Conservation (phyloP, 2,888 invertebrate species). For the Heliconius cydno region DNA sequence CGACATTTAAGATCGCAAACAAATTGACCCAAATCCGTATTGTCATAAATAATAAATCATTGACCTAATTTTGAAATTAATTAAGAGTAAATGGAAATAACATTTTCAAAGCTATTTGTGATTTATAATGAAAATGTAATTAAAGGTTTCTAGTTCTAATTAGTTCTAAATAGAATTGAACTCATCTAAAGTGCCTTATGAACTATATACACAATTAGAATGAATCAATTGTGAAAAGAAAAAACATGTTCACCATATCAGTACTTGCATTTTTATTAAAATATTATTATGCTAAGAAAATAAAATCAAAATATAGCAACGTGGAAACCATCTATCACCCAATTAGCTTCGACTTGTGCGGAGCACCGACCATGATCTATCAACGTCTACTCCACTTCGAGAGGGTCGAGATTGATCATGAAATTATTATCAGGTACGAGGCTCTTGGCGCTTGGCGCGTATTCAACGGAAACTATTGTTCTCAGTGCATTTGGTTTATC, state of each 20-base stretch:
- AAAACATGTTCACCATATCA: too few relatives aligned
- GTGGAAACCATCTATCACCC: constrained; percentile 54
- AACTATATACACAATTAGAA: not conserved
- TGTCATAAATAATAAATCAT: constrained; percentile 57
- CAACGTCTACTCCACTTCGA: constrained; percentile 55
- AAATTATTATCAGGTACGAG: constrained; percentile 53
- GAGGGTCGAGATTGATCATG: constrained; percentile 58
- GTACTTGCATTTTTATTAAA: not conserved
- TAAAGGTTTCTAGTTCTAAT: not conserved
- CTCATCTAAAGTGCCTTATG: not conserved
- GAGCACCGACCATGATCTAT: constrained; percentile 55
- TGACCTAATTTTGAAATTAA: constrained; percentile 43
- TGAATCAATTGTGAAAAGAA: too few relatives aligned
- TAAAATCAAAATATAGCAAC: constrained; percentile 31
- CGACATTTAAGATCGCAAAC: constrained; percentile 54
- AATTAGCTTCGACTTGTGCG: constrained; percentile 53
- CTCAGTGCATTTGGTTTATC: constrained; percentile 39
- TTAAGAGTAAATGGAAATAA: constrained; percentile 17
- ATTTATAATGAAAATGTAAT: not conserved
- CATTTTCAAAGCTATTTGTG: not conserved
- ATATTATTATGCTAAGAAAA: constrained; percentile 20
- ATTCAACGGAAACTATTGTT: constrained; percentile 44
- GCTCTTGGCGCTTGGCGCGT: constrained; percentile 40
- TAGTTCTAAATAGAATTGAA: not conserved
- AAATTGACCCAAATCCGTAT: constrained; percentile 58